Evolutionary conservation across 2,113 vertebrate genomes (phyloP), one percentile per base, ranked within the genome.

Genomic region (Recurvirostra avosetta): DNA sequence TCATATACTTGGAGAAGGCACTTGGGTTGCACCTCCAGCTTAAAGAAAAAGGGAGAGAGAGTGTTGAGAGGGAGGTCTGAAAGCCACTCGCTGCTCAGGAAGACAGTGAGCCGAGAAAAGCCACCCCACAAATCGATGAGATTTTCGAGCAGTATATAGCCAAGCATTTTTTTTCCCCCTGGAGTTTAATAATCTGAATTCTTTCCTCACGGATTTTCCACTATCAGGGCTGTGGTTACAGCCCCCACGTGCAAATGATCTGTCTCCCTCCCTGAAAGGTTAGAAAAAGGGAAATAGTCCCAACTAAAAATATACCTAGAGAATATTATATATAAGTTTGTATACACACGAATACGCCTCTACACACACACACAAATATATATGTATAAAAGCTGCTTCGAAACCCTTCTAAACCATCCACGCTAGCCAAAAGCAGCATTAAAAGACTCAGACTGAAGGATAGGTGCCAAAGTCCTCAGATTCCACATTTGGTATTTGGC

Each of bases 201-300:
- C 74, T 86, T 96, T 93, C 88, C 85, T 94, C 71, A 26, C 32
- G 49, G 47, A 91, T 89, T 97, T 98, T 97, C 96, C 77, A 32
- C 88, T 92, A 38, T 50, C 8, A 21, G 27, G 59, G 77, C 16
- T 86, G 78, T 21, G 21, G 12, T 30, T 77, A 61, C 72, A 62
- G n/a, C 76, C 74, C 74, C 45, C 13, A 18, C 7, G 15, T 82
- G 71, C 3, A 8, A n/a, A 20, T 7, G 21, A 36, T 15, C 73
- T 67, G 86, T 50, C 71, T n/a, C 32, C 41, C 5, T 88, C 94
- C 81, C 12, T 3, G 1, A 18, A 30, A 79, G 32, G 12, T 77
- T 47, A 30, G 45, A 30, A 23, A 43, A n/a, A 76, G 30, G 30
- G 30, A 75, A 49, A 23, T 0, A 55, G 41, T 58, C 30, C 5